A percentile compares a stretch with the other conserved stretches of the same genome.
Evolutionary conservation across 2,113 vertebrate genomes (phyloP).

Genomic region (Hyperoodon ampullatus): DNA sequence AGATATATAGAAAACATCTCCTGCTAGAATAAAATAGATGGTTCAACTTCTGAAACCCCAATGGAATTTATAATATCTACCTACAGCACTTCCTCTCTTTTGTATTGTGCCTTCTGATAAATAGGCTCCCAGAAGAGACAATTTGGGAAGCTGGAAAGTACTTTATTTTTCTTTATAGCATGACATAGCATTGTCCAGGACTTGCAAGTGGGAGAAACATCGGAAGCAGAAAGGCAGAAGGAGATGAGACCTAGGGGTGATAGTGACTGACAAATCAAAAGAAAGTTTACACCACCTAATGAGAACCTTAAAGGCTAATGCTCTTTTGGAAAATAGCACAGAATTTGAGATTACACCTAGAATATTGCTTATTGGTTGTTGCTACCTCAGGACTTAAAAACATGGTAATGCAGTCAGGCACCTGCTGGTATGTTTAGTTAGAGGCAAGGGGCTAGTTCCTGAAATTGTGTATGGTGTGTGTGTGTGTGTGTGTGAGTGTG

Average conservation of each 20-base stretch:
- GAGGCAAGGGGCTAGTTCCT: not conserved
- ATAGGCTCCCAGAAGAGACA: slow-evolving; percentile 73
- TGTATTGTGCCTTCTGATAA: slow-evolving; percentile 71
- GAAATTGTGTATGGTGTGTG: not conserved
- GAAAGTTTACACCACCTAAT: not conserved
- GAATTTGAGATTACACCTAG: slow-evolving; percentile 45
- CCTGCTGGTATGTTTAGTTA: not conserved
- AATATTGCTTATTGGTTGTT: slow-evolving; percentile 54
- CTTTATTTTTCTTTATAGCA: slow-evolving; percentile 71
- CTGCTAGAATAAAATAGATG: slow-evolving; percentile 74
- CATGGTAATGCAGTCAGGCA: not conserved
- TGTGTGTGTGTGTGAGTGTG: not conserved
- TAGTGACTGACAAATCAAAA: slow-evolving; percentile 61
- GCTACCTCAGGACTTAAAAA: slow-evolving; percentile 13
- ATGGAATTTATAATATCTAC: slow-evolving; percentile 74
- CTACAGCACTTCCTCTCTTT: slow-evolving; percentile 72
- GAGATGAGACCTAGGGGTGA: not conserved
- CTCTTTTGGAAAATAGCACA: slow-evolving; percentile 51
- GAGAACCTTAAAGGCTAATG: slow-evolving; percentile 35
- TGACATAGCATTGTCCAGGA: slow-evolving; percentile 47
- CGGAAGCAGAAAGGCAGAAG: slow-evolving; percentile 20
- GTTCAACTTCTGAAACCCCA: slow-evolving; percentile 75
- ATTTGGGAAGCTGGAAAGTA: slow-evolving; percentile 74
- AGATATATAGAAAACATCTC: slow-evolving; percentile 77
- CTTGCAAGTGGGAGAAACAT: slow-evolving; percentile 60